These are phyloP conservation scores for Epiblema foenella DNA, from an alignment of 2,888 invertebrate genomes.

Conservation along the genomic window DNA sequence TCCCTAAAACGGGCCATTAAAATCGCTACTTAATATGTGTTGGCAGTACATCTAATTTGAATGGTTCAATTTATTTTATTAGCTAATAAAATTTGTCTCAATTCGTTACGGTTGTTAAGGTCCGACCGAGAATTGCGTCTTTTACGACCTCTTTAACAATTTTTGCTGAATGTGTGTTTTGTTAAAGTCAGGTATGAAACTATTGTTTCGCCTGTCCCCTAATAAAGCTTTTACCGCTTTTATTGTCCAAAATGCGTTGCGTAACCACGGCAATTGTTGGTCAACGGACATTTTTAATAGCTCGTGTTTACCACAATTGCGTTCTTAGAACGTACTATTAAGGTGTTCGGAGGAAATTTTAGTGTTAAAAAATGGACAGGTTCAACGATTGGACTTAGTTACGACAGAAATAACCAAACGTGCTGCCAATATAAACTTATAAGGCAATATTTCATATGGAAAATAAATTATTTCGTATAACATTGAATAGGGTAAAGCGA, in stretches of 20 bases:
- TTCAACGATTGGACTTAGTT: constrained; percentile 3
- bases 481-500: too few species aligned
- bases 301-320: constrained; percentile 32
- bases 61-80: constrained; percentile 49
- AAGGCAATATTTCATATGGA: background rate
- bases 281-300: constrained; percentile 46
- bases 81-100: constrained; percentile 47
- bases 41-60: constrained; percentile 42
- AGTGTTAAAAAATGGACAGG: constrained; percentile 31
- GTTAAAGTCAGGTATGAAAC: constrained; percentile 64
- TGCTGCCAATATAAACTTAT: background rate
- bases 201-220: constrained; percentile 61
- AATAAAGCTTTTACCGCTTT: constrained; percentile 66
- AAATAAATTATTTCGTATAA: background rate
- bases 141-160: constrained; percentile 28
- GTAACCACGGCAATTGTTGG: constrained; percentile 64
- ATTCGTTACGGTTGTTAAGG: constrained; percentile 40
- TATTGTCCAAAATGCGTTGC: constrained; percentile 66
- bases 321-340: constrained; percentile 35
- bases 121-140: constrained; percentile 22
- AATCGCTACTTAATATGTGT: constrained; percentile 40
- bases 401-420: background rate
- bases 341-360: constrained; percentile 18
- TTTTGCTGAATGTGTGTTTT: constrained; percentile 25
- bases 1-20: constrained; percentile 34